These are phyloP conservation scores for Actinia equina DNA, from an alignment of 64 coral and sea anemone species.

Conservation along the genomic window DNA sequence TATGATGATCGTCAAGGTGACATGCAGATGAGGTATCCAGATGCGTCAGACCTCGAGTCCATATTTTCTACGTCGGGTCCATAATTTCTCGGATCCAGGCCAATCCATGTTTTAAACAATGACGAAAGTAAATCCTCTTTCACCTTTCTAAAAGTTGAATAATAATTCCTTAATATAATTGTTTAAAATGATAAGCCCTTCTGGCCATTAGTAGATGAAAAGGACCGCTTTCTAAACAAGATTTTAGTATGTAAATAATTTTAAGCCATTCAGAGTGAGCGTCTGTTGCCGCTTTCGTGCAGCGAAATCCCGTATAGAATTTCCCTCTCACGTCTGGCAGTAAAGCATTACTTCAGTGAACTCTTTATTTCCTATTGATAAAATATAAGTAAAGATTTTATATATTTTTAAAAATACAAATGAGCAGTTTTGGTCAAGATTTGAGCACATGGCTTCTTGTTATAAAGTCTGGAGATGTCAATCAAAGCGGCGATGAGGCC, in stretches of 20 bases:
- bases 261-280: not conserved
- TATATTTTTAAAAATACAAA: not conserved
- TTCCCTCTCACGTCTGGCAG: not conserved
- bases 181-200: not conserved
- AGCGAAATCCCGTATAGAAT: not conserved
- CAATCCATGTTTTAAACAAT: too few relatives aligned
- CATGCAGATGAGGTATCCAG: too few relatives aligned
- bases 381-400: not conserved
- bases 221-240: not conserved
- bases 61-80: too few relatives aligned
- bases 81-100: too few relatives aligned
- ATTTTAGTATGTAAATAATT: not conserved
- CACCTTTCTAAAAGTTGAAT: too few relatives aligned
- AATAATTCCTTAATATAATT: not conserved
- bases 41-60: too few relatives aligned
- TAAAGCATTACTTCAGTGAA: not conserved
- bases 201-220: not conserved
- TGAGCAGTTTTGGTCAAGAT: not conserved
- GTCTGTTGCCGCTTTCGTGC: not conserved
- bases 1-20: too few relatives aligned
- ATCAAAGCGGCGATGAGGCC: constrained; percentile 38
- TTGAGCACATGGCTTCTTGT: constrained; percentile 50
- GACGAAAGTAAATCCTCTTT: too few relatives aligned
- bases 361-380: not conserved
- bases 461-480: constrained; percentile 22